Base-by-base conservation (phyloP, 2,113 vertebrate genomes). In the Excalfactoria chinensis region DNA sequence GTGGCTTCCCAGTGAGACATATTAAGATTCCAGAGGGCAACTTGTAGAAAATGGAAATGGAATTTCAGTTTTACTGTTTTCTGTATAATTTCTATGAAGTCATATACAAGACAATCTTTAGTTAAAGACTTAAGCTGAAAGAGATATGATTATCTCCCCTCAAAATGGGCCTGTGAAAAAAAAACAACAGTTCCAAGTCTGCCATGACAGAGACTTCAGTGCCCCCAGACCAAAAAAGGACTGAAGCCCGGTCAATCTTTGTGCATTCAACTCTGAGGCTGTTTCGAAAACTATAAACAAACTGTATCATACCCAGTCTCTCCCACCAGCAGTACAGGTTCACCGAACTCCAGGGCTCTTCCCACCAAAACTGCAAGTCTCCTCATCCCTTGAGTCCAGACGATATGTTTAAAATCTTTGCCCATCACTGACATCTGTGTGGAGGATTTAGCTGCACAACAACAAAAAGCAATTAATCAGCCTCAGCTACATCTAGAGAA, bases 241-340 rank as follows among this genome's bases (percentile, higher is more conserved):
- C 37, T 19, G 23, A 89, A 86, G 22, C 19, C 26, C 32, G 68
- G n/a, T 35, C 22, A 62, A 35, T 17, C 4, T 25, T 25, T 77
- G 60, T 18, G 25, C 49, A 22, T 44, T 23, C 8, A 7, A 63
- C 32, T 37, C 46, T 26, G 21, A 17, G n/a, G 76, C 25, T 10
- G 10, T 18, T 18, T 30, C 28, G 11, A 77, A 40, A 10, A 56
- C 35, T 34, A 82, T 41, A n/a, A 60, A 75, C 49, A 91, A 83
- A 84, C 30, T 11, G 53, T 19, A 56, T 19, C 53, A 19, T 98
- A 99, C 99, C 99, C 99, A 1, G 99, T 99, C 88, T 99, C 98
- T 96, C 99, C 99, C 58, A 99, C 98, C 26, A 99, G 98, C 48
- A 99, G 97, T 10, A 99, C 98, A 10, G 99, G 98, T 97, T 99